These are phyloP conservation scores for Indicator indicator DNA, from an alignment of 2,113 vertebrate species.

Conservation along the genomic window DNA sequence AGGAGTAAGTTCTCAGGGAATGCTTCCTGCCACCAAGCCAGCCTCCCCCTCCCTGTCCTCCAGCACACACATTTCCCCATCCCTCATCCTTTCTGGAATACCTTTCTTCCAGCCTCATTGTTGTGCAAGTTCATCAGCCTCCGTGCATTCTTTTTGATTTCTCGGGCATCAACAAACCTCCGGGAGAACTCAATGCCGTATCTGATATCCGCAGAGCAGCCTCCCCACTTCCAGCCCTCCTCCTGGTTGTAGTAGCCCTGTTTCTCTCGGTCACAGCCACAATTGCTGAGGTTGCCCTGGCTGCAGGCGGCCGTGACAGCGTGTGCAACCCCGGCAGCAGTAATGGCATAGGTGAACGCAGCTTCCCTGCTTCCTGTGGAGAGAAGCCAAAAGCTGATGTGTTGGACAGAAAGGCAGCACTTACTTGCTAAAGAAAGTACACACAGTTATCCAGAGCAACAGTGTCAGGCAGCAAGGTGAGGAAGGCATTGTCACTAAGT, in stretches of 20 bases:
- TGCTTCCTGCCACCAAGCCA: neutral
- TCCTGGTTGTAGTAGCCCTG: constrained; percentile 97
- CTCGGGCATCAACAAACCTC: constrained; percentile 95
- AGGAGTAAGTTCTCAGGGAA: neutral
- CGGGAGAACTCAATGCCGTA: constrained; percentile 97
- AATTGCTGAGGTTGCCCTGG: constrained; percentile 98
- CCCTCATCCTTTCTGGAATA: constrained; percentile 70
- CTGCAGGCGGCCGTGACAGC: constrained; percentile 95
- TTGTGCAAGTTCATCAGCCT: constrained; percentile 99
- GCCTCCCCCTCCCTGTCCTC: constrained; percentile 27
- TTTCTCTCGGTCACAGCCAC: constrained; percentile 96
- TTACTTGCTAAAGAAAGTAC: neutral
- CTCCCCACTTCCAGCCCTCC: constrained; percentile 99
- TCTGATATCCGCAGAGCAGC: constrained; percentile 96
- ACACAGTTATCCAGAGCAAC: neutral
- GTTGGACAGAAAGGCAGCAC: constrained; percentile 47
- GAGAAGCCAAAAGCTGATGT: constrained; percentile 52
- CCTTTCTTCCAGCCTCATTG: constrained; percentile 98
- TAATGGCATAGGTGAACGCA: constrained; percentile 97
- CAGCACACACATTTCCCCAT: neutral
- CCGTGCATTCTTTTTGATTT: constrained; percentile 96
- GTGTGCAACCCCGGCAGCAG: constrained; percentile 93
- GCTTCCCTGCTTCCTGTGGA: constrained; percentile 94
- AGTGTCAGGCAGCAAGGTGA: neutral
- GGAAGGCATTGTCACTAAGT: neutral